Evolutionary conservation across 2,113 vertebrate genomes (phyloP).

Genomic region (Eulacestoma nigropectus): DNA sequence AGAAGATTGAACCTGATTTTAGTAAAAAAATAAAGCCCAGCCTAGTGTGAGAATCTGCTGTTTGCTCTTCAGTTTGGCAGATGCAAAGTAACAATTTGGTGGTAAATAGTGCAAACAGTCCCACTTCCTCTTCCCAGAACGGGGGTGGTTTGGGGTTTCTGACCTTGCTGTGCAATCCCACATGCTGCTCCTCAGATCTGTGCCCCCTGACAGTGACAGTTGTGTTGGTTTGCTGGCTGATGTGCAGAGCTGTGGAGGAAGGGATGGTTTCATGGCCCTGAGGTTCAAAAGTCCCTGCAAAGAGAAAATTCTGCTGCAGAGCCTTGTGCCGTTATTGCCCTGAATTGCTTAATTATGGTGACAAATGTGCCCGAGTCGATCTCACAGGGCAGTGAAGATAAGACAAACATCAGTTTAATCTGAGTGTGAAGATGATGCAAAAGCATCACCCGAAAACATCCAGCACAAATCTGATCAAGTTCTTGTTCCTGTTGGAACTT

Average conservation of each 20-base stretch:
- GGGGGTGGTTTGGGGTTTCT: background rate
- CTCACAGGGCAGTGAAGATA: background rate
- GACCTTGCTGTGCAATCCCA: background rate
- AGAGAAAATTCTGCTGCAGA: background rate
- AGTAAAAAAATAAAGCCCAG: background rate
- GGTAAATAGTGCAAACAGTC: background rate
- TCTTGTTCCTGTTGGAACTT: background rate
- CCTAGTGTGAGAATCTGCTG: background rate
- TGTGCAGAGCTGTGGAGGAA: background rate
- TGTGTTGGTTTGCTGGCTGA: background rate
- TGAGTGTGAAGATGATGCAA: background rate
- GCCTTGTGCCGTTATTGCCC: background rate
- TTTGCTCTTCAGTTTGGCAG: background rate
- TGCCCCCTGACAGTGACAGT: rapidly evolving
- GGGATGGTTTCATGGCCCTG: rapidly evolving
- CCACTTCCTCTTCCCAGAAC: constrained; percentile 16
- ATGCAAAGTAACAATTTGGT: background rate
- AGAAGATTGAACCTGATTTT: background rate
- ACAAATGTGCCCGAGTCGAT: rapidly evolving
- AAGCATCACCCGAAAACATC: background rate
- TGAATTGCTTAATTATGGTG: background rate
- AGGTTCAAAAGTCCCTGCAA: background rate
- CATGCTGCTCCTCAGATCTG: background rate
- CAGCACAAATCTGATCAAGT: background rate
- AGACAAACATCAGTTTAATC: background rate